These are phyloP conservation scores for Torymus texanus DNA, from an alignment of 2,888 invertebrate genomes.

Conservation along the genomic window DNA sequence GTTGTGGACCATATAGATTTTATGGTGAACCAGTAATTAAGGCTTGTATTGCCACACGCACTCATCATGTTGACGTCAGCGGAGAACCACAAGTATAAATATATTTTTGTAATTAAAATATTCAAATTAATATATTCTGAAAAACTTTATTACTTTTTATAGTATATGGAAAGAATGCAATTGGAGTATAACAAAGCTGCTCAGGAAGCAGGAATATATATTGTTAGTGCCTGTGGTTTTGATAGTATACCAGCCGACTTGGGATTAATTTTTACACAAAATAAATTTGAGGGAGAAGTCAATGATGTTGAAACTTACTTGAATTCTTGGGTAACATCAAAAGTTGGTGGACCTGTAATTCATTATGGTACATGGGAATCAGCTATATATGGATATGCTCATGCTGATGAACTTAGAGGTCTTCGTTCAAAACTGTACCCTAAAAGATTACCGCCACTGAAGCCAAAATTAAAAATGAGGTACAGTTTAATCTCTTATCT, in stretches of 20 bases:
- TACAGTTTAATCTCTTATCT: conserved; percentile 62
- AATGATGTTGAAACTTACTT: conserved; percentile 88
- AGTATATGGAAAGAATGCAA: conserved; percentile 92
- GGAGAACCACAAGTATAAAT: conserved; percentile 88
- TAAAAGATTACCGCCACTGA: conserved; percentile 79
- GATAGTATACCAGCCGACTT: conserved; percentile 94
- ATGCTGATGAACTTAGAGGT: conserved; percentile 79
- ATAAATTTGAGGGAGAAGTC: conserved; percentile 85
- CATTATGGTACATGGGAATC: conserved; percentile 95
- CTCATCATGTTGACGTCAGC: conserved; percentile 94
- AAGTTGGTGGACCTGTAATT: conserved; percentile 74
- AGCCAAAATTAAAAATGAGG: conserved; percentile 80
- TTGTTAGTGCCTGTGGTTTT: conserved; percentile 94
- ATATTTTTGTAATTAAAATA: neutral
- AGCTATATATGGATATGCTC: conserved; percentile 85
- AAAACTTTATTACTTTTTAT: conserved; percentile 58
- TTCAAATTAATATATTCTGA: conserved; percentile 1
- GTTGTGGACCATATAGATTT: conserved; percentile 92
- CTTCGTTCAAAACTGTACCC: conserved; percentile 84
- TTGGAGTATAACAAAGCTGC: conserved; percentile 86
- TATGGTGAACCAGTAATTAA: conserved; percentile 93
- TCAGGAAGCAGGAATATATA: conserved; percentile 86
- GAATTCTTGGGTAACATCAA: conserved; percentile 65
- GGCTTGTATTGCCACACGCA: conserved; percentile 86
- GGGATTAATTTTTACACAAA: conserved; percentile 86